Evolutionary conservation across 2,113 vertebrate genomes (phyloP).

Genomic region (Tylochromis polylepis): DNA sequence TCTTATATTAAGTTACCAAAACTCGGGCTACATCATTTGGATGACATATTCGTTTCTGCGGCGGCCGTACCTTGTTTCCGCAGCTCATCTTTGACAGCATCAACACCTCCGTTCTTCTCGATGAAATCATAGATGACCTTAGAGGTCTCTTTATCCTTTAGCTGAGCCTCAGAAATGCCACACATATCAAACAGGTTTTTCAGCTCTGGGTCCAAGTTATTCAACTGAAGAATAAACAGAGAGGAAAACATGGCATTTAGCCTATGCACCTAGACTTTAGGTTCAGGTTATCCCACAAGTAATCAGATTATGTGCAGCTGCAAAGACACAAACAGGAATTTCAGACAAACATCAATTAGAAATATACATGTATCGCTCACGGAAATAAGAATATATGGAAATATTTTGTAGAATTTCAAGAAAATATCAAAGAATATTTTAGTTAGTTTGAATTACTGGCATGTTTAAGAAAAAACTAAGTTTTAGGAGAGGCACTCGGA

Average conservation of each 20-base stretch:
- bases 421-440: background rate
- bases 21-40: background rate
- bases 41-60: background rate
- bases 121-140: constrained; percentile 99
- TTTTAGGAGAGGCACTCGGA: background rate
- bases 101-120: constrained; percentile 95
- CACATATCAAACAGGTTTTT: constrained; percentile 96
- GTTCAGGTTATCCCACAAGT: background rate
- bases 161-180: constrained; percentile 95
- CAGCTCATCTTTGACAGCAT: constrained; percentile 95
- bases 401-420: background rate
- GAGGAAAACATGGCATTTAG: background rate
- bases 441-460: background rate
- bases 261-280: background rate
- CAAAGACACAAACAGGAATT: background rate
- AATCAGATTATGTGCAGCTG: background rate
- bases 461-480: background rate
- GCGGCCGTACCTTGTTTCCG: constrained; percentile 86
- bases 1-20: background rate
- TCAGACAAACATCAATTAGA: background rate
- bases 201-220: constrained; percentile 96
- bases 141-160: constrained; percentile 98
- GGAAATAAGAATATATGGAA: background rate
- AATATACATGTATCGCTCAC: background rate
- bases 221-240: constrained; percentile 73